Percentiles rank a stretch among this genome's conserved stretches.
These are phyloP conservation scores for Epirrita christyi DNA, from an alignment of 2,888 invertebrate species.

Conservation along the genomic window DNA sequence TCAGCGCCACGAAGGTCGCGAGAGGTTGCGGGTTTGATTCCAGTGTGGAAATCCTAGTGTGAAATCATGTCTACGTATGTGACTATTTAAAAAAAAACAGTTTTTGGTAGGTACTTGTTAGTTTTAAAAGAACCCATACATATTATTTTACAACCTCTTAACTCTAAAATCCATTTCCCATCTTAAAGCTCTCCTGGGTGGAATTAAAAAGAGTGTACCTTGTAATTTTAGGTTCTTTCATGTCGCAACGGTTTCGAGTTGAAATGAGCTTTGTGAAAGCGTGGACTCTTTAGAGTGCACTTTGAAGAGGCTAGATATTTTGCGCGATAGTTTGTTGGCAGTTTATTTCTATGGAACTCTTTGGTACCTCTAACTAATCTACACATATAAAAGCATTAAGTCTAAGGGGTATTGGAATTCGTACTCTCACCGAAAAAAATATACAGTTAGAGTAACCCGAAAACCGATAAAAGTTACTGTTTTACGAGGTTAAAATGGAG, in stretches of 20 bases:
- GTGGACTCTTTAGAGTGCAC: slow-evolving; percentile 37
- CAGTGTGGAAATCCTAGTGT: too few species aligned
- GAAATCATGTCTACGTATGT: too few species aligned
- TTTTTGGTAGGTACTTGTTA: too few species aligned
- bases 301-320: slow-evolving; percentile 35
- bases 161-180: slow-evolving; percentile 26
- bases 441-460: too few species aligned
- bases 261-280: slow-evolving; percentile 37
- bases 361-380: slow-evolving; percentile 7
- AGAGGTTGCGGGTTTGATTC: too few species aligned
- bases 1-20: too few species aligned
- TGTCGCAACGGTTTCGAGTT: slow-evolving; percentile 34
- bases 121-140: neutral
- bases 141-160: neutral
- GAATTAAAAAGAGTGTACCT: slow-evolving; percentile 37
- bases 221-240: slow-evolving; percentile 40
- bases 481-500: too few species aligned
- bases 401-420: too few species aligned
- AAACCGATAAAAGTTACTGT: too few species aligned
- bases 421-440: too few species aligned
- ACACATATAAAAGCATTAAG: neutral
- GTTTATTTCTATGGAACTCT: slow-evolving; percentile 10
- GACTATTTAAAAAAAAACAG: too few species aligned
- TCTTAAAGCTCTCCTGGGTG: slow-evolving; percentile 26
- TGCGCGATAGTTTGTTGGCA: slow-evolving; percentile 17